phyloP scores from a whole-genome alignment of 2,113 vertebrate genomes.

The Bos javanicus region DNA sequence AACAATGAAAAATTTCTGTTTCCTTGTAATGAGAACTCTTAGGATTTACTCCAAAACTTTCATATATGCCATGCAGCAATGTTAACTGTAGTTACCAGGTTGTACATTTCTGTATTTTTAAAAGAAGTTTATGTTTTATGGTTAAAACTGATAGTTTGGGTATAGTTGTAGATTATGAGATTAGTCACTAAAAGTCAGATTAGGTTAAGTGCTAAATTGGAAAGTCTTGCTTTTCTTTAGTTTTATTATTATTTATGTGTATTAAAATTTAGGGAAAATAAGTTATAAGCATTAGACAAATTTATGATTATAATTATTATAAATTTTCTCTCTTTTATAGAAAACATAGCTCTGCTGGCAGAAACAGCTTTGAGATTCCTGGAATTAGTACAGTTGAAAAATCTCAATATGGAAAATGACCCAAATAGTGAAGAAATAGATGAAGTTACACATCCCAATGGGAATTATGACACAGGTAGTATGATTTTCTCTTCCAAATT shows the following conservation, averaged over 20 bases:
- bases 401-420: slow-evolving; percentile 93
- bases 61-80: background rate
- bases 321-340: slow-evolving; percentile 73
- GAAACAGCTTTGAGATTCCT: slow-evolving; percentile 97
- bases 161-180: background rate
- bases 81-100: background rate
- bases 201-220: background rate
- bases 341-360: slow-evolving; percentile 96
- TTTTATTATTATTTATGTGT: slow-evolving; percentile 1
- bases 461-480: slow-evolving; percentile 97
- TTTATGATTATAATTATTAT: background rate
- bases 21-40: background rate
- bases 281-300: background rate
- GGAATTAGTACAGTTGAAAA: slow-evolving; percentile 97
- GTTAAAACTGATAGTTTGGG: background rate
- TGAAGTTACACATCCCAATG: slow-evolving; percentile 90
- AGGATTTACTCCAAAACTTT: background rate
- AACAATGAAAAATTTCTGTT: background rate
- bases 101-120: background rate
- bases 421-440: slow-evolving; percentile 91
- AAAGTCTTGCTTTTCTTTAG: background rate
- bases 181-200: background rate
- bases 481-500: background rate
- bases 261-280: background rate
- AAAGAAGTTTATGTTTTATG: background rate